These are phyloP conservation scores for Drosophila meridiana DNA, from an alignment of 2,888 invertebrate species.

Conservation along the genomic window DNA sequence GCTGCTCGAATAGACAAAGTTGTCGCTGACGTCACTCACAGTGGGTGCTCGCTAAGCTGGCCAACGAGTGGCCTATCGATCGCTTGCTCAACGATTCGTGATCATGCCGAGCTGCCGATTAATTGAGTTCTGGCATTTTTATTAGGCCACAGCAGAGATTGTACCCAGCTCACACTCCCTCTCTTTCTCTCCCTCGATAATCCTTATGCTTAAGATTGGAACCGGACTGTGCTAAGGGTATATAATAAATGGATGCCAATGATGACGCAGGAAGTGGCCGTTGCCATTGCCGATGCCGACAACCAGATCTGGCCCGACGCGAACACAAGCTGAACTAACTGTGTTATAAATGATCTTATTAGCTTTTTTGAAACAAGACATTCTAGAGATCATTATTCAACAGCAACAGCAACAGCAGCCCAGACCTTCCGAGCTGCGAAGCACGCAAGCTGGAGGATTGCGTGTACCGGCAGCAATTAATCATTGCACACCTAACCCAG, in stretches of 20 bases:
- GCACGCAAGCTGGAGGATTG: slow-evolving; percentile 62
- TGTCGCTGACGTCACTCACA: slow-evolving; percentile 52
- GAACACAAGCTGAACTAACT: slow-evolving; percentile 65
- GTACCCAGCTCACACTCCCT: background rate
- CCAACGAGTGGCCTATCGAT: slow-evolving; percentile 26
- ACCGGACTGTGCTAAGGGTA: slow-evolving; percentile 19
- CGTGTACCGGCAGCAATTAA: slow-evolving; percentile 78
- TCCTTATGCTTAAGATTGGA: slow-evolving; percentile 26
- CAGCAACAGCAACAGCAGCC: slow-evolving; percentile 24
- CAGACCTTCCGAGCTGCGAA: slow-evolving; percentile 27
- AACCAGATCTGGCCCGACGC: slow-evolving; percentile 42
- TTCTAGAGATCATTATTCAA: slow-evolving; percentile 79
- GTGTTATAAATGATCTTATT: slow-evolving; percentile 83
- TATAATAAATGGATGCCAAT: slow-evolving; percentile 53
- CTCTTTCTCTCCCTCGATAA: slow-evolving; percentile 9
- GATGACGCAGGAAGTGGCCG: slow-evolving; percentile 66
- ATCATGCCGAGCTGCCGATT: slow-evolving; percentile 71
- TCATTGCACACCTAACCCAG: slow-evolving; percentile 74
- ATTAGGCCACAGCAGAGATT: slow-evolving; percentile 57
- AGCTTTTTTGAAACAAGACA: slow-evolving; percentile 80
- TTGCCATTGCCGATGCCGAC: slow-evolving; percentile 24
- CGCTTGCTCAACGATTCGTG: slow-evolving; percentile 32
- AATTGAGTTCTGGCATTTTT: slow-evolving; percentile 77
- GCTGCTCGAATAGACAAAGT: slow-evolving; percentile 34
- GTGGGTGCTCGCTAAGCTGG: slow-evolving; percentile 30